phyloP scores from a whole-genome alignment of 2,113 vertebrate genomes.

The Mus musculus region DNA sequence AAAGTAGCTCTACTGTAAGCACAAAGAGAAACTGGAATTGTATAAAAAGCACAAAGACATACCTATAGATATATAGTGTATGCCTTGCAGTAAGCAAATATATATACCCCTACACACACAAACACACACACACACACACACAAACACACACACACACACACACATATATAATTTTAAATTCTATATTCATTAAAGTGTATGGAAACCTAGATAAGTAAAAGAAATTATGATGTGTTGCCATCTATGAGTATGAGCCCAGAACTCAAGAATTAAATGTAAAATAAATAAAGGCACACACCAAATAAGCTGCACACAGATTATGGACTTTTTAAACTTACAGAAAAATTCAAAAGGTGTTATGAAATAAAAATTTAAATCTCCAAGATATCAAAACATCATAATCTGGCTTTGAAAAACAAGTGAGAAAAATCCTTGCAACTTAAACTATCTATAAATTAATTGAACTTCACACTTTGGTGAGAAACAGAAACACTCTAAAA shows the following conservation, averaged over 20 bases:
- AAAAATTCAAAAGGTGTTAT: conserved; percentile 11
- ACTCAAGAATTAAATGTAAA: conserved; percentile 23
- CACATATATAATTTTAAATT: neutral
- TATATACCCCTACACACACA: no score
- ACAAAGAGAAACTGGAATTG: neutral
- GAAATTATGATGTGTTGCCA: conserved; percentile 26
- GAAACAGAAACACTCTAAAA: conserved; percentile 3
- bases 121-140: no score
- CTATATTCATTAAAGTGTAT: neutral
- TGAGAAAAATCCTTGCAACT: neutral
- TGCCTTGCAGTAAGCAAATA: no score
- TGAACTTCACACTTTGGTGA: neutral
- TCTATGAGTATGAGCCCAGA: conserved; percentile 13
- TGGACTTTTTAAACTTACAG: neutral
- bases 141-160: no score
- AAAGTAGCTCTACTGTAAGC: neutral
- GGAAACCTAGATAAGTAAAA: conserved; percentile 13
- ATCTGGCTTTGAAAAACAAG: neutral
- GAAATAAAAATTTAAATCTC: conserved; percentile 18
- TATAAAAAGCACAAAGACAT: neutral
- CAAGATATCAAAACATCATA: neutral
- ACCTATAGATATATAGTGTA: no score
- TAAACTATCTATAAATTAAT: neutral
- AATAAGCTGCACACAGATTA: neutral
- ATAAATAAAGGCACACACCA: conserved; percentile 2